Base-by-base conservation (phyloP, 2,888 invertebrate species). In the Nomada goodeniana region DNA sequence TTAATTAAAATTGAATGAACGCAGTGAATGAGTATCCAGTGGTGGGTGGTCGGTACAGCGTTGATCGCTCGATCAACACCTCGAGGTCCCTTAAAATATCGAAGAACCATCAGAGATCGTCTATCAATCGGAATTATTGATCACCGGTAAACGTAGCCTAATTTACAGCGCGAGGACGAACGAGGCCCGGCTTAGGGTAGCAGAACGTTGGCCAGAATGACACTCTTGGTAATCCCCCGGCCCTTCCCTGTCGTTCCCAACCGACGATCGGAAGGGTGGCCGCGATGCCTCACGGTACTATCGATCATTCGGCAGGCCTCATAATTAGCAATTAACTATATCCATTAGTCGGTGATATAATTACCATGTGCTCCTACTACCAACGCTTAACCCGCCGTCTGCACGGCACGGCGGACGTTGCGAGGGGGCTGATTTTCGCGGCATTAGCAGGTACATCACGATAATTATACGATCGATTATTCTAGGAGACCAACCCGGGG, bases 321-420 rank as follows among this genome's bases (percentile, higher is more conserved):
- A 93, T 93, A 93, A 93, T 93, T 93, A 93, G 93, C 93, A 93
- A 93, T 93, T 93, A 93, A 93, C 93, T 93, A 93, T 93, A 93
- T 93, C 93, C 93, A 93, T 93, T 93, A 93, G 93, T 92, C 91
- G 89, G 91, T 93, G 93, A 93, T 93, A 93, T 93, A 93, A 93
- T 93, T 93, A 93, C 91, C 92, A 92, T 91, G 91, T 93, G 92
- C 91, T 92, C 90, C 90, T 91, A 88, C 89, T 89, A 89, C 90
- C 89, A 88, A 89, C 90, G 89, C 90, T 89, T 87, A 89, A 89
- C 84, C 88, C 86, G 89, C 87, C 88, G 89, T 90, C 89, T 88
- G 90, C 90, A 88, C 86, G 85, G 79, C 72, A 76, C 82, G 83
- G 82, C 87, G 87, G 85, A 84, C 84, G 87, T 80, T 86, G 85